A percentile compares a stretch with the other conserved stretches of the same genome.
Conservation (phyloP, 2,797 vertebrate genomes). For the Mormyrus hasselquistii region DNA sequence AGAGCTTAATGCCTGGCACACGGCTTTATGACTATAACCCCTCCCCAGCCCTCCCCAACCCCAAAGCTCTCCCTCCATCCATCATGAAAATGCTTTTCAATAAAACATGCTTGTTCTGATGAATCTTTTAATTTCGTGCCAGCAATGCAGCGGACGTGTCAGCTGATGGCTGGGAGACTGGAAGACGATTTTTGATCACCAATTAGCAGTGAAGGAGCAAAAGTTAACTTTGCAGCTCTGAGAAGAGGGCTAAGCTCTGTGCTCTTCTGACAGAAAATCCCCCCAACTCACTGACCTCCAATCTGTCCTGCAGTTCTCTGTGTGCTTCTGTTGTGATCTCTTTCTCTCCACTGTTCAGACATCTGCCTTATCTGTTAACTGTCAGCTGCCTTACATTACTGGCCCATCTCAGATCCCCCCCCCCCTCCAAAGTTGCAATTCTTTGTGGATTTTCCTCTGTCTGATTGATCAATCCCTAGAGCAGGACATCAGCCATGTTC, state of each 20-base stretch:
- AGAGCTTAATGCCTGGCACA: conserved; percentile 22
- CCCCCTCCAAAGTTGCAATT: not conserved
- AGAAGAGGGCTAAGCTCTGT: not conserved
- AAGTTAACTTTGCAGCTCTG: not conserved
- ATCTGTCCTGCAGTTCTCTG: not conserved
- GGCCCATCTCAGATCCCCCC: not conserved
- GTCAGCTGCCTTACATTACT: not conserved
- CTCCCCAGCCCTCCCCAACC: conserved; percentile 26
- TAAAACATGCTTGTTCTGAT: conserved; percentile 63
- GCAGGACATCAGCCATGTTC: not conserved
- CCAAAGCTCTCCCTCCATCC: conserved; percentile 8
- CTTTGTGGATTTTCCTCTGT: not conserved
- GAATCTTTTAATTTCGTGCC: conserved; percentile 69
- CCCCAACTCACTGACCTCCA: not conserved
- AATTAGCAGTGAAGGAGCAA: not conserved
- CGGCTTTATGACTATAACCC: conserved; percentile 44
- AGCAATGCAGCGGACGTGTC: not conserved
- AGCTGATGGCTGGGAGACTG: not conserved
- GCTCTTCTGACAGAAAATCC: not conserved
- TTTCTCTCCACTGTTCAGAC: not conserved
- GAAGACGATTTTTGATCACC: not conserved
- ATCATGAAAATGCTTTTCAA: conserved; percentile 52
- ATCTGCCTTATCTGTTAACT: not conserved
- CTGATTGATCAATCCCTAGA: not conserved
- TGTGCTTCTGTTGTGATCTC: not conserved